Evolutionary conservation across 2,113 vertebrate species (phyloP), one percentile per base, ranked within the genome.

Genomic region (Dromaius novaehollandiae): DNA sequence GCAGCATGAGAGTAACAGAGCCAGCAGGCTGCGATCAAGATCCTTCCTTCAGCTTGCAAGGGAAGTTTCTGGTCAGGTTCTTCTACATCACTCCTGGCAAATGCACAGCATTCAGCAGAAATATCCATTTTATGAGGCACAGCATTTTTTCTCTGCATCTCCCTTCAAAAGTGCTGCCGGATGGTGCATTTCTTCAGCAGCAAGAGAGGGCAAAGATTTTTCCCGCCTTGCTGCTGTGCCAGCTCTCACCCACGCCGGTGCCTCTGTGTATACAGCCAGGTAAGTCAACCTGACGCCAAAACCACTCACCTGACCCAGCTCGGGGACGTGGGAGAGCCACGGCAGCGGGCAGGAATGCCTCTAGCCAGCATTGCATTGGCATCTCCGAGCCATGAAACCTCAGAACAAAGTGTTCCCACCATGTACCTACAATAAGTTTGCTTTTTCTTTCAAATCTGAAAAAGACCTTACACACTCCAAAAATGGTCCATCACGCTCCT

Each of bases 331-430:
- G 11, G 51, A 53, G 51, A 53, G 51, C 53, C 53, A 28, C 4
- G 1, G 69, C 30, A 88, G 80, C 4, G 15, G 65, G 71, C 68
- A 93, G 86, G 81, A 95, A 91, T 85, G 86, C 11, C 51, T 94
- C 73, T 0, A 14, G 77, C 61, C 74, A 65, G 77, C 86, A 56
- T 75, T 79, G 42, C 38, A 90, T 32, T 0, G 16, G 63, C 96
- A 53, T 1, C 89, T 90, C 92, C 82, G 88, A 74, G 63, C 82
- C 48, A 8, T 6, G 81, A 90, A 88, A 90, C 50, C 81, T 92
- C 83, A 2, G 89, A 90, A 97, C 96, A 96, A 58, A 95, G 75
- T 78, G 87, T 97, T 96, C 94, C 81, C 34, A 3, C 82, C 80
- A 77, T 61, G 70, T 91, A 55, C 40, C 87, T 32, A 48, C n/a